Evolutionary conservation across 2,888 invertebrate genomes (phyloP).

Genomic region (Macrosiphum euphorbiae): DNA sequence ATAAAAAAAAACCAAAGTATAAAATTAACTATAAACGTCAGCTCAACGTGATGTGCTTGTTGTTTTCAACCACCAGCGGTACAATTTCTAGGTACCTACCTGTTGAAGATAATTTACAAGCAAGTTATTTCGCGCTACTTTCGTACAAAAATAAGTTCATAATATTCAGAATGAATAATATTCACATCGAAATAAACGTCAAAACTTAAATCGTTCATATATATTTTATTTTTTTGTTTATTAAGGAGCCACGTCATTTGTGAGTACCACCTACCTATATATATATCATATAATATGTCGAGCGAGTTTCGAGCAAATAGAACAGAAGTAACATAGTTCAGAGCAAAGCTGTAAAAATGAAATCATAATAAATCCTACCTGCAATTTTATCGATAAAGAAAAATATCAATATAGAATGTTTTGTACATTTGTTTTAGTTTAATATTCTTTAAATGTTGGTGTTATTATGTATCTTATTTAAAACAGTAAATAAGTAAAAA

Average conservation of each 20-base stretch:
- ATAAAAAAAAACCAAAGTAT: not conserved
- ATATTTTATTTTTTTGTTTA: not conserved
- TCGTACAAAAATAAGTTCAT: not conserved
- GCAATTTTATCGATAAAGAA: not conserved
- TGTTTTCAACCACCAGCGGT: not conserved
- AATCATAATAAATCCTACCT: not conserved
- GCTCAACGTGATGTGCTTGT: not conserved
- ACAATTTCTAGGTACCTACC: not conserved
- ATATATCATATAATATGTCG: not conserved
- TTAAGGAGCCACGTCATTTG: not conserved
- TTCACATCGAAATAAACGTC: not conserved
- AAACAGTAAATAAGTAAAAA: too few species aligned
- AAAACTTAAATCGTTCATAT: not conserved
- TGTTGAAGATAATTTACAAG: not conserved
- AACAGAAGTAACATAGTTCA: not conserved
- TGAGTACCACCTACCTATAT: not conserved
- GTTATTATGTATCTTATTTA: too few species aligned
- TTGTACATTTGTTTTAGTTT: too few species aligned
- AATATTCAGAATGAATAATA: not conserved
- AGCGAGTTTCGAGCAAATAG: not conserved
- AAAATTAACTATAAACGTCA: constrained; percentile 12
- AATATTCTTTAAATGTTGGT: too few species aligned
- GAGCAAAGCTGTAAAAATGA: not conserved
- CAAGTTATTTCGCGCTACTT: not conserved
- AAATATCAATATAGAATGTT: not conserved